A percentile compares a stretch with the other conserved stretches of the same genome.
phyloP scores from a whole-genome alignment of 35 echinoderm and acorn worm genomes.

The Stichopus chloronotus region DNA sequence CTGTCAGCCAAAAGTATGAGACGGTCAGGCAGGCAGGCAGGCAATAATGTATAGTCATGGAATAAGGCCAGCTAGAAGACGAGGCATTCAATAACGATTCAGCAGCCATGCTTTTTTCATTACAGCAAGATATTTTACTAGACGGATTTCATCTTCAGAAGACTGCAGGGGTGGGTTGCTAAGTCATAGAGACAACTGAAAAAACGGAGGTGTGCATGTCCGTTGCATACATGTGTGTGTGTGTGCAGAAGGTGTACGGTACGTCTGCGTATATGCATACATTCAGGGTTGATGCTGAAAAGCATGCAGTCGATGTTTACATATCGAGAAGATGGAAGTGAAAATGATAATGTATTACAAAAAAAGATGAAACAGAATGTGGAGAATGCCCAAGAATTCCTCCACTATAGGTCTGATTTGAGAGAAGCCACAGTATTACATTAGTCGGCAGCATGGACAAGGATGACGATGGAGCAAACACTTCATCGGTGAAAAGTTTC shows the following conservation, averaged over 20 bases:
- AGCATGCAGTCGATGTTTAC: too few relatives aligned
- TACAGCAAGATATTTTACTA: conserved; percentile 42
- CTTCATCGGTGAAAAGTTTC: too few relatives aligned
- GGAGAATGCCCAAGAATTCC: too few relatives aligned
- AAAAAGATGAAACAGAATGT: too few relatives aligned
- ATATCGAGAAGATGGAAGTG: too few relatives aligned
- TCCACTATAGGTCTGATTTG: too few relatives aligned
- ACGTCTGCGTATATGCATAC: not conserved
- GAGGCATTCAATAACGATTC: conserved; percentile 59
- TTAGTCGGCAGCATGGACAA: too few relatives aligned
- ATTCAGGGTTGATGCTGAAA: too few relatives aligned
- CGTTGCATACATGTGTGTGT: not conserved
- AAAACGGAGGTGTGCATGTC: not conserved
- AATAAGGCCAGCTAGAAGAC: conserved; percentile 45
- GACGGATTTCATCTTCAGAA: conserved; percentile 47
- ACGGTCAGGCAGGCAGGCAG: conserved; percentile 30
- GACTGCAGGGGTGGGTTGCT: conserved; percentile 50
- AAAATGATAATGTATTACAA: too few relatives aligned
- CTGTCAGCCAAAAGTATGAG: conserved; percentile 43
- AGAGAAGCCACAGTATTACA: too few relatives aligned
- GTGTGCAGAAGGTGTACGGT: not conserved
- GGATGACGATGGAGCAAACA: too few relatives aligned
- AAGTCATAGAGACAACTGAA: not conserved
- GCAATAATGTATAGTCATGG: conserved; percentile 35
- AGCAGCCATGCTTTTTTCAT: conserved; percentile 60